Base-by-base conservation (phyloP, 2,888 invertebrate genomes). In the Rhamphomyia laevipes region DNA sequence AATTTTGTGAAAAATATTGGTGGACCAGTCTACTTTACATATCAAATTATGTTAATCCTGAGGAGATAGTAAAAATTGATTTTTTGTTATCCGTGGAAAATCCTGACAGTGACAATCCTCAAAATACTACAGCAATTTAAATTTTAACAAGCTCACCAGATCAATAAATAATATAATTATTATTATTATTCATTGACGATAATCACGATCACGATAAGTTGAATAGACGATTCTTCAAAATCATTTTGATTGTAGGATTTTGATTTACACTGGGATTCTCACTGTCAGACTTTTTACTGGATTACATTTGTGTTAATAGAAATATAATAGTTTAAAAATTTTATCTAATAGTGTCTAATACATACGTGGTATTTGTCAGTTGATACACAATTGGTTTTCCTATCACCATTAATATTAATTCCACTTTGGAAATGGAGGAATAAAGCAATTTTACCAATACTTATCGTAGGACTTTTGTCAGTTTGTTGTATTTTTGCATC, bases 291-390 rank as follows among this genome's bases (percentile, higher is more conserved):
- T n/a, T n/a, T n/a, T n/a, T n/a, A n/a, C n/a, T n/a, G n/a, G n/a
- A n/a, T n/a, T n/a, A n/a, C n/a, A n/a, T n/a, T n/a, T n/a, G n/a
- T n/a, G n/a, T n/a, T n/a, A n/a, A n/a, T n/a, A n/a, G n/a, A n/a
- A n/a, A n/a, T n/a, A n/a, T n/a, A n/a, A n/a, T n/a, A n/a, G n/a
- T n/a, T n/a, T n/a, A n/a, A n/a, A n/a, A n/a, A n/a, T n/a, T n/a
- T n/a, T n/a, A n/a, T n/a, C n/a, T n/a, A 43, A 11, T 31, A 66
- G 68, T 77, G 77, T 56, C 55, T 76, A 45, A 62, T 61, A 13
- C 76, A 75, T 53, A 65, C 73, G 2, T 78, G 77, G 77, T 77
- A 77, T 53, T 59, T 78, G 13, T 68, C 75, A 2, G 72, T 76
- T 2, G 77, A 77, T 46, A 75, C 73, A 63, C 77, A 78, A 58